Base-by-base conservation (phyloP, 2,888 invertebrate species). In the Fissipunctia ypsillon region DNA sequence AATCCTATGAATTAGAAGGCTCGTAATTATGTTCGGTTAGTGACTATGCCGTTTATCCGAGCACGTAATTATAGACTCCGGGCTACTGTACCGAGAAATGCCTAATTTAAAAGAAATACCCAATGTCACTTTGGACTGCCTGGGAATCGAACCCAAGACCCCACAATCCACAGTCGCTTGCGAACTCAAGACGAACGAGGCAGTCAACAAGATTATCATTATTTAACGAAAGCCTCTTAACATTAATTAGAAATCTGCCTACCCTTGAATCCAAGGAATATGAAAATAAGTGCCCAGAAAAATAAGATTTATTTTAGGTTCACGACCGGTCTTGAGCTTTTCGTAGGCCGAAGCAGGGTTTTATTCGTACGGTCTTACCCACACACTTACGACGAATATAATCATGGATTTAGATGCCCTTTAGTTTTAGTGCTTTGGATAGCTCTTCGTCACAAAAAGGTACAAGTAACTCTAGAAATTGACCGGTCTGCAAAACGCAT, bases 351-450 rank as follows among this genome's bases (percentile, higher is more conserved):
- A 45, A 59, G 43, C 43, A 63, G 63, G 83, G 54, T 85, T 85
- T 78, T 74, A 83, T 83, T 83, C 64, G 61, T 60, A n/a, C 60
- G 41, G 50, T 50, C 60, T 41, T 71, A 50, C 85, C 83, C 84
- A 76, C 64, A 72, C 73, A 73, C 60, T 83, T 74, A 66, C 43
- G 73, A 45, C 54, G 69, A 63, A 83, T 68, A 63, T 83, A 83
- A 80, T 83, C 80, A 66, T 72, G 61, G 80, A 80, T 83, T 79
- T 73, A 73, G 84, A 52, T 61, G 65, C 80, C 54, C n/a, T 68
- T 81, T 61, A 64, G 54, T 79, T 80, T 73, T 52, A 80, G 67
- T 80, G 14, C 48, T 31, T 35, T n/a, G 43, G 56, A 57, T 74
- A 74, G 28, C 52, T 69, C 60, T 83, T 80, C 52, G 45, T 64